phyloP scores from a whole-genome alignment of 2,113 vertebrate genomes.

The Phalacrocorax brasilianus region DNA sequence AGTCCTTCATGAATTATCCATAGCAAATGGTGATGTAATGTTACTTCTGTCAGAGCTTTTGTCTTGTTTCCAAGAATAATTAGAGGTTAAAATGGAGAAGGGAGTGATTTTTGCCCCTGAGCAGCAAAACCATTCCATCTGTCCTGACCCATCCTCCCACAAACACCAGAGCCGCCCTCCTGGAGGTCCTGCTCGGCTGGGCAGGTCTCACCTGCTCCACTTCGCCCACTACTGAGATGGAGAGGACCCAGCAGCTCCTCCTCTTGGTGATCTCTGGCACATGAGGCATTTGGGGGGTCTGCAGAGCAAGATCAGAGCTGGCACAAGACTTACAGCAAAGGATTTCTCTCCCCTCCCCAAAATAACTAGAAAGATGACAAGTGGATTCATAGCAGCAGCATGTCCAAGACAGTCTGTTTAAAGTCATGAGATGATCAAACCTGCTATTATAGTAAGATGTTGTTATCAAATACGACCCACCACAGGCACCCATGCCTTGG shows the following conservation, averaged over 20 bases:
- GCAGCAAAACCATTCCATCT: background rate
- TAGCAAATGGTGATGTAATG: accelerated
- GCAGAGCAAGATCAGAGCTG: background rate
- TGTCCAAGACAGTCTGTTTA: accelerated
- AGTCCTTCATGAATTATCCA: background rate
- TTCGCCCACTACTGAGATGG: background rate
- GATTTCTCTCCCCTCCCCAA: background rate
- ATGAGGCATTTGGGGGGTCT: accelerated
- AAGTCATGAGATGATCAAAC: background rate
- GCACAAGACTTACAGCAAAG: background rate
- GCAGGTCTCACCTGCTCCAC: background rate
- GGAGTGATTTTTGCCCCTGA: accelerated
- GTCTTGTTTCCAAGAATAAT: background rate
- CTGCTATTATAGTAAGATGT: background rate
- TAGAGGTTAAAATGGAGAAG: background rate
- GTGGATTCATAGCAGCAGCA: background rate
- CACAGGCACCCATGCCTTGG: background rate
- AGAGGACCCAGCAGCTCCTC: background rate
- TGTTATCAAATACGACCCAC: background rate
- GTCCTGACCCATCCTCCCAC: background rate
- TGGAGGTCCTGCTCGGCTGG: background rate
- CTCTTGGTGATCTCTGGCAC: background rate
- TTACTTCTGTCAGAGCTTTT: background rate
- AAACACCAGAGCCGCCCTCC: background rate
- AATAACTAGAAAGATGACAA: background rate